These are phyloP conservation scores for Metellina segmentata DNA, from an alignment of 2,888 invertebrate genomes.

Conservation along the genomic window DNA sequence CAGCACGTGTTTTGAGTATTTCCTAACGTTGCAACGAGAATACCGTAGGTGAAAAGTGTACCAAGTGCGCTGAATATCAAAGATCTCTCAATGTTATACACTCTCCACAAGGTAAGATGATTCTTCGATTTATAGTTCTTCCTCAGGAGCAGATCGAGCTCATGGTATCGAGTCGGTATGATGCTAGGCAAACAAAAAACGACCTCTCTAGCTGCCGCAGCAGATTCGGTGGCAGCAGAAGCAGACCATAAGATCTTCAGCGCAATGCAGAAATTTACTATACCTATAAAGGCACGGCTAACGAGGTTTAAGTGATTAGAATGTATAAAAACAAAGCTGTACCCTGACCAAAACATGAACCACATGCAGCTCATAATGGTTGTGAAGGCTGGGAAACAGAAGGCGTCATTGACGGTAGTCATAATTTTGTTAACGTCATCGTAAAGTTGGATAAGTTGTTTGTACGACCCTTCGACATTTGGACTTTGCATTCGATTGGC, in stretches of 20 bases:
- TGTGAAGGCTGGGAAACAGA: background rate
- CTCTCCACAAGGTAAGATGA: conserved; percentile 14
- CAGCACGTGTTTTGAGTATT: background rate
- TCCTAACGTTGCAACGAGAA: conserved; percentile 15
- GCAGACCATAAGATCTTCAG: background rate
- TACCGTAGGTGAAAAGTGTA: conserved; percentile 7
- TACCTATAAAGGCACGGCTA: background rate
- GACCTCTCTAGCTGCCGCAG: background rate
- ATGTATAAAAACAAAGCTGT: background rate
- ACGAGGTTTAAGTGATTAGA: background rate
- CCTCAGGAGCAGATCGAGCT: background rate
- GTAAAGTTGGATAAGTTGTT: background rate
- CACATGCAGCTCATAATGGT: conserved; percentile 1
- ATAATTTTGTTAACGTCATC: background rate
- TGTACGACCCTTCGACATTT: background rate
- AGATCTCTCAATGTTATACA: conserved; percentile 17
- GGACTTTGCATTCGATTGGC: background rate
- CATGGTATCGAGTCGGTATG: background rate
- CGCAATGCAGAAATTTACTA: background rate
- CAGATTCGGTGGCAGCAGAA: background rate
- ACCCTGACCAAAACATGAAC: background rate
- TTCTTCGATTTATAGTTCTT: background rate
- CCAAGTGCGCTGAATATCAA: conserved; percentile 4
- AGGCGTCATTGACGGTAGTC: background rate
- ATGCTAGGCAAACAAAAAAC: background rate